phyloP scores from a whole-genome alignment of 2,888 invertebrate genomes.

The Tetropium fuscum region DNA sequence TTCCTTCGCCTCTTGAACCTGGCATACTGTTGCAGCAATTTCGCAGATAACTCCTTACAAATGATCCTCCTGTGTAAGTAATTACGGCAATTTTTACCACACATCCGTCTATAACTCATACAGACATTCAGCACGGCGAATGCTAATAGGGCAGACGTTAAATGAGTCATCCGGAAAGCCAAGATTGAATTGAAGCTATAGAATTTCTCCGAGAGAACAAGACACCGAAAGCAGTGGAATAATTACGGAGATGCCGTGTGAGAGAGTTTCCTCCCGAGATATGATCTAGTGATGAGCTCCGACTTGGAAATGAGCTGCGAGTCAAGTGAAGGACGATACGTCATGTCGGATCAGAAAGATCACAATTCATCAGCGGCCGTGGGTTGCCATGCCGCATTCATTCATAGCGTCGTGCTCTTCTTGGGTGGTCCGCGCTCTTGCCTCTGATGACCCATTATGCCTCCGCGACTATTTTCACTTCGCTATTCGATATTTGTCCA shows the following conservation, averaged over 20 bases:
- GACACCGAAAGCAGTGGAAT: conserved; percentile 17
- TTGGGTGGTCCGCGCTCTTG: conserved; percentile 56
- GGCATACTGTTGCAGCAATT: neutral
- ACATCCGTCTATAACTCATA: conserved; percentile 10
- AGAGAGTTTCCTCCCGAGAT: conserved; percentile 23
- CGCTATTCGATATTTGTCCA: neutral
- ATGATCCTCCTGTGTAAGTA: conserved; percentile 20
- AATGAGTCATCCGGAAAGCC: conserved; percentile 19
- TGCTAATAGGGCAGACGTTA: conserved; percentile 21
- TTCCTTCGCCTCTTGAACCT: no score
- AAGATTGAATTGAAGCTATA: conserved; percentile 12
- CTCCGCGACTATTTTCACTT: conserved; percentile 40
- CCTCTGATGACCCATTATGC: conserved; percentile 48
- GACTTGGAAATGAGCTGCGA: conserved; percentile 29
- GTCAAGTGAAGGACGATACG: conserved; percentile 55
- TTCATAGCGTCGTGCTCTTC: conserved; percentile 57
- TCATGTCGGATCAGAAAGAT: conserved; percentile 60
- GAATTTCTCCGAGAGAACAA: conserved; percentile 13
- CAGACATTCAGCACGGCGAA: conserved; percentile 14
- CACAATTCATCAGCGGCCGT: conserved; percentile 61
- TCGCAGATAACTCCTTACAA: conserved; percentile 7
- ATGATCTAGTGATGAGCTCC: conserved; percentile 38
- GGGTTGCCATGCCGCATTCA: conserved; percentile 61
- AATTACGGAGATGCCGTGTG: conserved; percentile 11
- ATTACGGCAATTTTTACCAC: conserved; percentile 19